Evolutionary conservation across 2,888 invertebrate species (phyloP).

Genomic region (Agrochola lota): DNA sequence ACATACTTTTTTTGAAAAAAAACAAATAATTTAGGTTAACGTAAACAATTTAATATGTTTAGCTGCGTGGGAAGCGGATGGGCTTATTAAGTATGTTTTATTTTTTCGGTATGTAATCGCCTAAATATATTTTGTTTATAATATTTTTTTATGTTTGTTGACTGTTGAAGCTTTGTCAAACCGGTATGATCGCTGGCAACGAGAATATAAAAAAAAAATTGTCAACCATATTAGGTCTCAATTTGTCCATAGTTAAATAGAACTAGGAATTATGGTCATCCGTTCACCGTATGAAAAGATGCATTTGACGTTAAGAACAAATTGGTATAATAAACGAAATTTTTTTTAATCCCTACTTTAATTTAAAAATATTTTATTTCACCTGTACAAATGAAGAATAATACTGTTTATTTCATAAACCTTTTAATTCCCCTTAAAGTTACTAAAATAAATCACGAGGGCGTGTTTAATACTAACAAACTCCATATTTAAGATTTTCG

Average conservation of each 20-base stretch:
- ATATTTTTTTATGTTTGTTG: not conserved
- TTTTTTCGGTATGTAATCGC: not conserved
- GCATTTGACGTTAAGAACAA: not conserved
- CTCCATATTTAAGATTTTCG: slow-evolving; percentile 54
- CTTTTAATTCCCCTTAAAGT: slow-evolving; percentile 37
- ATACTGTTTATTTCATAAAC: slow-evolving; percentile 41
- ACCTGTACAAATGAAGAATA: slow-evolving; percentile 20
- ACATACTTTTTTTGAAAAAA: slow-evolving; percentile 6
- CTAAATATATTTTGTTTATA: not conserved
- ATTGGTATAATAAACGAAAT: not conserved
- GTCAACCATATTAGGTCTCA: not conserved
- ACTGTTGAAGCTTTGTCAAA: not conserved
- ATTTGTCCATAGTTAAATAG: not conserved
- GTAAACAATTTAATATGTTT: slow-evolving; percentile 31
- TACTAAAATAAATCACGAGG: slow-evolving; percentile 54
- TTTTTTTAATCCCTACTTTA: not conserved
- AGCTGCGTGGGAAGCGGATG: not conserved
- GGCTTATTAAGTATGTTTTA: not conserved
- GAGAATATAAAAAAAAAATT: not conserved
- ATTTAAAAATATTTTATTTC: slow-evolving; percentile 20
- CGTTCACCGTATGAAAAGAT: too few species aligned
- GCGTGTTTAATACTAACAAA: slow-evolving; percentile 56
- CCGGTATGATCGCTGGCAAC: accelerated
- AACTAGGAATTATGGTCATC: not conserved
- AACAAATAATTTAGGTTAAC: slow-evolving; percentile 12